Base-by-base conservation (phyloP, 2,888 invertebrate species). In the Acleris literana region DNA sequence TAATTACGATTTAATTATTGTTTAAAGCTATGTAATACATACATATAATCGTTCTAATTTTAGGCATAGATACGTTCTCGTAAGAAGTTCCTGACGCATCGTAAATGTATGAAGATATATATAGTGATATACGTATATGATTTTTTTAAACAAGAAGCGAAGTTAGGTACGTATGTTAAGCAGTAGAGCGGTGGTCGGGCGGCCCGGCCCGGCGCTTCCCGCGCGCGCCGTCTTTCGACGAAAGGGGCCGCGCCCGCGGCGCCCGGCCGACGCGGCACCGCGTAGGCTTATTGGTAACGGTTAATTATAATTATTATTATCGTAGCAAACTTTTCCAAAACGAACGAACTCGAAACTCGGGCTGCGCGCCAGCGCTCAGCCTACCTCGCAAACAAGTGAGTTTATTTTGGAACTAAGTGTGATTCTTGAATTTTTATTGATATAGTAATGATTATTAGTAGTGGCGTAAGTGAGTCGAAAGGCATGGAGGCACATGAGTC, bases 321-420 rank as follows among this genome's bases (percentile, higher is more conserved):
- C 85, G 92, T 93, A 93, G 93, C 91, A 85, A 90, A 91, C 92
- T 91, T 93, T 90, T 93, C 93, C 93, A 93, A 93, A 93, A 93
- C 93, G 93, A 93, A 93, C 93, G 90, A 93, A 93, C 93, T 93
- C 93, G 92, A 93, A 92, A 93, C 89, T 93, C 90, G 93, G 93
- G 93, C 92, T 92, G 90, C 82, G 93, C 92, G 91, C 86, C 80
- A 83, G 92, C 91, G 90, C 92, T 83, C 92, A 92, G 92, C 94
- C 94, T 94, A 94, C 94, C 94, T 95, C 94, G 94, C 94, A 95
- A 92, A 94, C 93, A 94, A 95, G 94, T 95, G 94, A 95, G 94
- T 95, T 95, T 94, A 94, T 94, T 95, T 94, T 94, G 94, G 94
- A 93, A 94, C 94, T 94, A 94, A 94, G 94, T 95, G 94, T 95